A percentile compares a stretch with the other conserved stretches of the same genome.
Conservation (phyloP, 1,140 invertebrate species). For the Melitaea cinxia region DNA sequence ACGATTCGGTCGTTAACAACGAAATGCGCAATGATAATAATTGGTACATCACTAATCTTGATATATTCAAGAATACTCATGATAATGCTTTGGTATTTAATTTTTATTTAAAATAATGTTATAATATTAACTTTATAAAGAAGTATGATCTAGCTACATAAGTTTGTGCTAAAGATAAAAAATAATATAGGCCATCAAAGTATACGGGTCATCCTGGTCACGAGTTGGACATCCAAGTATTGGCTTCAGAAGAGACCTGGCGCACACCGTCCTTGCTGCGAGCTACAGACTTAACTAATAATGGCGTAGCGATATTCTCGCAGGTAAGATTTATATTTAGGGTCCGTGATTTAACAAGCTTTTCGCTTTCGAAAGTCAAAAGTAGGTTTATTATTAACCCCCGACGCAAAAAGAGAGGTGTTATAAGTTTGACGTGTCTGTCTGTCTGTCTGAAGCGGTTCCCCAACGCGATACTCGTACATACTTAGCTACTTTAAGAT, state of each 20-base stretch:
- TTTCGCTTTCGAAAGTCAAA: conserved; percentile 3
- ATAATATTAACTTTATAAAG: too few species aligned
- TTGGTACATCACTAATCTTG: too few species aligned
- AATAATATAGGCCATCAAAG: conserved; percentile 79
- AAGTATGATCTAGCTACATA: too few species aligned
- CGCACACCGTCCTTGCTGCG: conserved; percentile 91
- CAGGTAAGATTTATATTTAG: conserved; percentile 81
- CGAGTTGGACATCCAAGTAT: conserved; percentile 87
- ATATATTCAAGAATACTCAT: too few species aligned
- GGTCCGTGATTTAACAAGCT: background rate
- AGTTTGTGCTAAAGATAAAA: background rate
- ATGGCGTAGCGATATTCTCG: conserved; percentile 90
- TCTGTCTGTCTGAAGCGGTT: too few species aligned
- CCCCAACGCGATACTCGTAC: too few species aligned
- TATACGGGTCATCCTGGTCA: conserved; percentile 85
- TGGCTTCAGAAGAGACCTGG: conserved; percentile 92
- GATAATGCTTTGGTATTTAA: background rate
- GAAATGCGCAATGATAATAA: too few species aligned
- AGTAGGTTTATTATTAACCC: too few species aligned
- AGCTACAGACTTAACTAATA: conserved; percentile 84
- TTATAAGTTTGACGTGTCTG: too few species aligned
- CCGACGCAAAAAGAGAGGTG: too few species aligned
- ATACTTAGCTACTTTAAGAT: too few species aligned
- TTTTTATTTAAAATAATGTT: background rate
- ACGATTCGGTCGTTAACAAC: too few species aligned